Evolutionary conservation across 2,113 vertebrate genomes (phyloP), one percentile per base, ranked within the genome.

Genomic region (Trichomycterus rosablanca): DNA sequence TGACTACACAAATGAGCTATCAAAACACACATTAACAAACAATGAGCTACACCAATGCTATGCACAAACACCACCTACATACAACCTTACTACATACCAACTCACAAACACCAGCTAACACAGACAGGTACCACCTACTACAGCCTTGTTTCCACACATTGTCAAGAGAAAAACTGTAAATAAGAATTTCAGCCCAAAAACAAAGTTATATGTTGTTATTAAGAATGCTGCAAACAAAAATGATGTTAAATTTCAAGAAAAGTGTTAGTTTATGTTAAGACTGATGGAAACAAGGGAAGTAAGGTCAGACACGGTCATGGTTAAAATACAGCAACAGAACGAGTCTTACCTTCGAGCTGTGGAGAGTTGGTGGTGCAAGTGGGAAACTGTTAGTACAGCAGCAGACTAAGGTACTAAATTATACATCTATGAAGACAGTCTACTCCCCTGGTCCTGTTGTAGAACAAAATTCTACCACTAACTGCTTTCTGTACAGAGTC

Each of bases 271-370:
- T 51, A 24, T 32, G 42, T 12, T 60, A 40, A 55, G 45, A 72
- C 59, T 60, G 71, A 76, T 84, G 81, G 83, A 85, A 87, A 87
- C 79, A 82, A 83, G 80, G 78, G n/a, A n/a, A n/a, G n/a, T n/a
- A n/a, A n/a, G n/a, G 72, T 34, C 50, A 63, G 51, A 67, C 34
- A 73, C 58, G 43, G 32, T 66, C 54, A 5, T 44, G 44, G 49
- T 61, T 34, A 16, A 46, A 53, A 45, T n/a, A 74, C 23, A 60
- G 45, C 65, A 35, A 52, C 37, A 43, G 24, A 51, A 30, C 8
- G 32, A 59, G 49, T 53, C 66, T 63, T 54, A 69, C 60, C 67
- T 62, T 65, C 26, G 66, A 20, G 16, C 45, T 50, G 68, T 30
- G 40, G 56, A 34, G 15, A 60, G 58, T 11, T 34, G 55, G 14